phyloP scores from a whole-genome alignment of 2,797 vertebrate genomes.

The Cichlasoma orientale region DNA sequence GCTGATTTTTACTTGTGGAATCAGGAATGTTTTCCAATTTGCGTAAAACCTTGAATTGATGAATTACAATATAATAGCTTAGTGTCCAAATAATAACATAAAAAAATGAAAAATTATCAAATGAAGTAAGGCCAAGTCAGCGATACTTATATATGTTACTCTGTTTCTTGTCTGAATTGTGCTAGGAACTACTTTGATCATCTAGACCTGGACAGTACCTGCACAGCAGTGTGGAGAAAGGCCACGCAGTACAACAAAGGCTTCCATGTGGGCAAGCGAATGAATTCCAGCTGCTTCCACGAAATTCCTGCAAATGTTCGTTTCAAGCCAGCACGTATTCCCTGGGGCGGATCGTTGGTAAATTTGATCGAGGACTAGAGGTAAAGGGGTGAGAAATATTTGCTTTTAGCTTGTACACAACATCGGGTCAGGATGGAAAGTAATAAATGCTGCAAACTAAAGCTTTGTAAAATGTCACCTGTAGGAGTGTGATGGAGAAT shows the following conservation, averaged over 20 bases:
- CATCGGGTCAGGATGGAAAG: neutral
- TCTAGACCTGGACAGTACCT: constrained; percentile 46
- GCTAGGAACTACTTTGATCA: neutral
- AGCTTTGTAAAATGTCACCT: constrained; percentile 65
- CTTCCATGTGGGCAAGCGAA: constrained; percentile 84
- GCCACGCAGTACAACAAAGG: constrained; percentile 86
- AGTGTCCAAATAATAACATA: neutral
- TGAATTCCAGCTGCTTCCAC: constrained; percentile 83
- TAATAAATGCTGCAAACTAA: neutral
- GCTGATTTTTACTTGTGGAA: neutral
- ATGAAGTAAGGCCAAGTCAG: neutral
- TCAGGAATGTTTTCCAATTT: neutral
- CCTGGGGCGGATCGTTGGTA: constrained; percentile 88
- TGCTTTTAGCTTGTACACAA: neutral
- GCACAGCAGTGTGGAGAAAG: constrained; percentile 86
- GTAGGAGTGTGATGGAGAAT: constrained; percentile 87
- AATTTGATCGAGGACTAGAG: constrained; percentile 79
- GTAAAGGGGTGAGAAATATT: constrained; percentile 64
- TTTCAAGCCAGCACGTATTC: constrained; percentile 84
- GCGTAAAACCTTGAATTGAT: no score
- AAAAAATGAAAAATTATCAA: neutral
- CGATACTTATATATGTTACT: neutral
- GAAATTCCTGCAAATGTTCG: constrained; percentile 86
- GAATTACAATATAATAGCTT: neutral
- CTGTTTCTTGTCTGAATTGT: neutral